Evolutionary conservation across 2,797 vertebrate genomes (phyloP).

Genomic region (Lerista edwardsae): DNA sequence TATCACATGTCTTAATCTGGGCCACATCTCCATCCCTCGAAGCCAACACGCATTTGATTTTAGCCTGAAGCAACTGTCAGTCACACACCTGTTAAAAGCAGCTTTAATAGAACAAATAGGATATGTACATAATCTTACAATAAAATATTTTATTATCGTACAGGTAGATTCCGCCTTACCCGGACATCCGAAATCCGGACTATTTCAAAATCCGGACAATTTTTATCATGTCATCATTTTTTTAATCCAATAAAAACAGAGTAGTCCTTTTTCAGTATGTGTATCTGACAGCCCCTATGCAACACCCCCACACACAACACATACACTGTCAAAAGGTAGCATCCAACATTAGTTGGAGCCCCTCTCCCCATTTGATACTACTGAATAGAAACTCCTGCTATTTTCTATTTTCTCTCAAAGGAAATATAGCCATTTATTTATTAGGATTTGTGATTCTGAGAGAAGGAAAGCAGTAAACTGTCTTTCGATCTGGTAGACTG

Average conservation of each 20-base stretch:
- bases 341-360: constrained; percentile 4
- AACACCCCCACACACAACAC: too few relatives aligned
- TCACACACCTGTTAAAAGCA: neutral
- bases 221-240: neutral
- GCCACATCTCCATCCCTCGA: too few relatives aligned
- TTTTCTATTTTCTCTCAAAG: constrained; percentile 57
- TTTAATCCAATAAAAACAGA: constrained; percentile 32
- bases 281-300: constrained; percentile 14
- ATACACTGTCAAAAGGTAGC: neutral
- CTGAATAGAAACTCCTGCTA: constrained; percentile 45
- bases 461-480: constrained; percentile 47
- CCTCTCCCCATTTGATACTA: constrained; percentile 55
- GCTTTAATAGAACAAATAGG: neutral
- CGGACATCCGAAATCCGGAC: too few relatives aligned
- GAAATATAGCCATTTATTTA: constrained; percentile 46
- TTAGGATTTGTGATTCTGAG: constrained; percentile 63
- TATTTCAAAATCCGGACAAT: too few relatives aligned
- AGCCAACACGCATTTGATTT: neutral
- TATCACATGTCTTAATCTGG: too few relatives aligned
- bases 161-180: too few relatives aligned
- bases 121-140: too few relatives aligned
- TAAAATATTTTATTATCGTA: too few relatives aligned
- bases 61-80: neutral
- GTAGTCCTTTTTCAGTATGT: constrained; percentile 31
- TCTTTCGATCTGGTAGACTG: constrained; percentile 61